A percentile compares a stretch with the other conserved stretches of the same genome.
These are phyloP conservation scores for Helicoverpa assulta DNA, from an alignment of 2,888 invertebrate genomes.

Conservation along the genomic window DNA sequence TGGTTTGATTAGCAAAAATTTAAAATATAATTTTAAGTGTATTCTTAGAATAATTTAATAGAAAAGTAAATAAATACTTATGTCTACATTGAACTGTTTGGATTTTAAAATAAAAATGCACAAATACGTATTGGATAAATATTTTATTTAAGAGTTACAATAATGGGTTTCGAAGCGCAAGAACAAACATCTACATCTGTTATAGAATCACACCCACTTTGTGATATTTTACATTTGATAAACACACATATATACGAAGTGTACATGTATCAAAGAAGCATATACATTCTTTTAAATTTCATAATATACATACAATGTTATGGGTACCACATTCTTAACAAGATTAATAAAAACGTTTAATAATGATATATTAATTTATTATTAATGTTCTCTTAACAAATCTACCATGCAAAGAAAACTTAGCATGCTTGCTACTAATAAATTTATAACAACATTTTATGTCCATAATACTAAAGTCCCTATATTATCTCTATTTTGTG, in stretches of 20 bases:
- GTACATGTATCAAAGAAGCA: slow-evolving; percentile 77
- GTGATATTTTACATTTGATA: slow-evolving; percentile 80
- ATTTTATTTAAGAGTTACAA: slow-evolving; percentile 88
- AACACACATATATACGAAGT: slow-evolving; percentile 76
- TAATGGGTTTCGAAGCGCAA: slow-evolving; percentile 84
- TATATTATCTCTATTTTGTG: slow-evolving; percentile 72
- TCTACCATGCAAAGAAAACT: slow-evolving; percentile 86
- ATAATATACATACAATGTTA: slow-evolving; percentile 83
- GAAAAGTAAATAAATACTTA: slow-evolving; percentile 40
- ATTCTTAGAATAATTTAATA: slow-evolving; percentile 26
- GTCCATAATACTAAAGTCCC: slow-evolving; percentile 80
- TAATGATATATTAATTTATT: slow-evolving; percentile 81
- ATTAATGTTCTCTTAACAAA: slow-evolving; percentile 77
- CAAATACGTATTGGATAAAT: slow-evolving; percentile 85
- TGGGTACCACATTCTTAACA: slow-evolving; percentile 79
- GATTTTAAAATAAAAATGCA: slow-evolving; percentile 66
- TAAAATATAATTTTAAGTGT: slow-evolving; percentile 45
- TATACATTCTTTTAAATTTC: slow-evolving; percentile 77
- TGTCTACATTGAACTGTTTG: slow-evolving; percentile 23
- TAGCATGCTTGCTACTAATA: slow-evolving; percentile 80
- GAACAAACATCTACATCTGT: slow-evolving; percentile 82
- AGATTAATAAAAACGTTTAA: slow-evolving; percentile 76
- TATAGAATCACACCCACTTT: slow-evolving; percentile 79
- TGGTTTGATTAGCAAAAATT: slow-evolving; percentile 89
- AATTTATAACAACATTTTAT: slow-evolving; percentile 84